Evolutionary conservation across 1,140 invertebrate species (phyloP).

Genomic region (Sminthurinus signatus): DNA sequence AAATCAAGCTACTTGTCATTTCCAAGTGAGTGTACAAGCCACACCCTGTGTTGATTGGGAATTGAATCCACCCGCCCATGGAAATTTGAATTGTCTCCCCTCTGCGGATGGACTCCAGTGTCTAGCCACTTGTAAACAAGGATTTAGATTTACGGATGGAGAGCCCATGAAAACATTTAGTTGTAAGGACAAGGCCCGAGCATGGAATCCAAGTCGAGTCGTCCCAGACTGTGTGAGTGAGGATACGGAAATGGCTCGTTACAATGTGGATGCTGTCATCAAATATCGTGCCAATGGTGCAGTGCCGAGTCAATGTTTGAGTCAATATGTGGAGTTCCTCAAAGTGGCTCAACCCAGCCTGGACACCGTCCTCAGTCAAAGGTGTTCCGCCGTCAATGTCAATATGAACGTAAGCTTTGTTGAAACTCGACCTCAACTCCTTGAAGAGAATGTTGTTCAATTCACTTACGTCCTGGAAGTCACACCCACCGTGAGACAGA

Average conservation of each 20-base stretch:
- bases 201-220: constrained; percentile 75
- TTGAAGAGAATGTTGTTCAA: constrained; percentile 79
- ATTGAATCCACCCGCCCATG: constrained; percentile 76
- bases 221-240: constrained; percentile 91
- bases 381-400: constrained; percentile 89
- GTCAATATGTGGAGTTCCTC: constrained; percentile 77
- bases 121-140: constrained; percentile 83
- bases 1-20: constrained; percentile 80
- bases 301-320: constrained; percentile 70
- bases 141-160: constrained; percentile 84
- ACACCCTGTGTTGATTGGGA: constrained; percentile 93
- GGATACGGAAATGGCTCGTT: constrained; percentile 86
- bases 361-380: constrained; percentile 73
- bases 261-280: constrained; percentile 82
- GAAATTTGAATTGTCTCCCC: constrained; percentile 76
- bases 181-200: constrained; percentile 63
- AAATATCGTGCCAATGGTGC: constrained; percentile 83
- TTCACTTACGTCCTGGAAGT: constrained; percentile 57
- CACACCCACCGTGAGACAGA: constrained; percentile 74
- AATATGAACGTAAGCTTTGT: constrained; percentile 90
- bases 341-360: constrained; percentile 71
- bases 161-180: constrained; percentile 76
- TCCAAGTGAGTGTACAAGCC: constrained; percentile 89
- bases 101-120: constrained; percentile 66
- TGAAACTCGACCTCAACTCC: constrained; percentile 63